Base-by-base conservation (phyloP, 2,888 invertebrate species). In the Diabrotica balteata region DNA sequence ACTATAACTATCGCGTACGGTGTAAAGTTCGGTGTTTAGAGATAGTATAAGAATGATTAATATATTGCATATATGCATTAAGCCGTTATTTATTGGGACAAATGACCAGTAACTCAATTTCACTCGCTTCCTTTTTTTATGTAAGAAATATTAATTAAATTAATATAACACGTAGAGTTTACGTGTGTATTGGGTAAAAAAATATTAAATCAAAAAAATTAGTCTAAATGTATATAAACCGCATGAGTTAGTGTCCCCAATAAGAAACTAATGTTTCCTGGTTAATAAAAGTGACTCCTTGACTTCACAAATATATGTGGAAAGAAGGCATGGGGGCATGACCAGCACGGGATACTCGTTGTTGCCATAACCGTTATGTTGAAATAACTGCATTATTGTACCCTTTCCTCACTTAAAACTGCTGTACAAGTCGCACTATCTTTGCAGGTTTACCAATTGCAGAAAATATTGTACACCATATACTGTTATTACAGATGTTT, bases 371-470 rank as follows among this genome's bases (percentile, higher is more conserved):
- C 43, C 43, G 32, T 53, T 63, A 49, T 63, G 54, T 52, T 59
- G 62, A 59, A 66, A 51, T 63, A 8, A 67, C 45, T 59, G 63
- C 67, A 67, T 59, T 67, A 69, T 73, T 72, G 67, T 75, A 69
- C 81, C 87, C 86, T 87, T 86, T 86, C 87, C 81, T 80, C 80
- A 79, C 79, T 76, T 79, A 80, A 76, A 79, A 75, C 71, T 74
- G 73, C 75, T 76, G 77, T 75, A 74, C 78, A 77, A 69, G 53
- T 74, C 78, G 77, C 79, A 80, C 82, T 82, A 82, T 83, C 82
- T 83, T 82, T 22, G 42, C 54, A 70, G 64, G 53, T 65, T 61
- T 63, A 67, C 55, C 53, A 53, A 66, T 57, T 68, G 73, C 63
- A 67, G 67, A 67, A 67, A 32, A 32, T 32, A 4, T 32, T 32